Percentiles rank a stretch among this genome's conserved stretches.
phyloP scores from a whole-genome alignment of 2,888 invertebrate species.

The Tromatobia lineatoria region DNA sequence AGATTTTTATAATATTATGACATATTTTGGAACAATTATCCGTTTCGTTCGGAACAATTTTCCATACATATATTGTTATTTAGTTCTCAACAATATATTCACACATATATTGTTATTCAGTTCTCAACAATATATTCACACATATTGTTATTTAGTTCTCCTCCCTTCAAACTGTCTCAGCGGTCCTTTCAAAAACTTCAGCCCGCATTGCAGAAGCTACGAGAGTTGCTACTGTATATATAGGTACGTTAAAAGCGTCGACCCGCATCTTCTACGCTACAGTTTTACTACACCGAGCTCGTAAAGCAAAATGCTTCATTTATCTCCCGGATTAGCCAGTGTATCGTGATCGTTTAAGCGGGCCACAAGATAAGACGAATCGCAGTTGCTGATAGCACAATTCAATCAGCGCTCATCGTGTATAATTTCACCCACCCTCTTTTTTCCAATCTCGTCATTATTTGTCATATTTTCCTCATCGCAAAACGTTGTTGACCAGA shows the following conservation, averaged over 20 bases:
- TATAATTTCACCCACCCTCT: not conserved
- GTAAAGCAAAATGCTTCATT: constrained; percentile 58
- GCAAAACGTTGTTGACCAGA: not conserved
- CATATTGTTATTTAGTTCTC: too few relatives aligned
- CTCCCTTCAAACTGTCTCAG: not conserved
- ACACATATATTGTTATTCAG: too few relatives aligned
- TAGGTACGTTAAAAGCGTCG: constrained; percentile 18
- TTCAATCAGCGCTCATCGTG: constrained; percentile 9
- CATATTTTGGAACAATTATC: too few relatives aligned
- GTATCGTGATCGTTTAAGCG: constrained; percentile 33
- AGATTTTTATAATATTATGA: too few relatives aligned
- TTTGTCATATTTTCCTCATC: too few relatives aligned
- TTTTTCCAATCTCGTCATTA: not conserved
- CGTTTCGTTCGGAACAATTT: too few relatives aligned
- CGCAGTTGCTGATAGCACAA: not conserved
- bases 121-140: too few relatives aligned
- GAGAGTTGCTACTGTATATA: not conserved
- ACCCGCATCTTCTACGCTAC: constrained; percentile 51
- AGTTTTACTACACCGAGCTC: constrained; percentile 36
- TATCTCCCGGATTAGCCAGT: constrained; percentile 42
- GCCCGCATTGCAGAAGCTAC: not conserved
- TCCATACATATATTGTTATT: too few relatives aligned
- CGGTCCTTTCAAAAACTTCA: not conserved
- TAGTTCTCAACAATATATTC: too few relatives aligned
- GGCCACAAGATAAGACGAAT: constrained; percentile 8